Base-by-base conservation (phyloP, 2,797 vertebrate species). In the Microhierax caerulescens region DNA sequence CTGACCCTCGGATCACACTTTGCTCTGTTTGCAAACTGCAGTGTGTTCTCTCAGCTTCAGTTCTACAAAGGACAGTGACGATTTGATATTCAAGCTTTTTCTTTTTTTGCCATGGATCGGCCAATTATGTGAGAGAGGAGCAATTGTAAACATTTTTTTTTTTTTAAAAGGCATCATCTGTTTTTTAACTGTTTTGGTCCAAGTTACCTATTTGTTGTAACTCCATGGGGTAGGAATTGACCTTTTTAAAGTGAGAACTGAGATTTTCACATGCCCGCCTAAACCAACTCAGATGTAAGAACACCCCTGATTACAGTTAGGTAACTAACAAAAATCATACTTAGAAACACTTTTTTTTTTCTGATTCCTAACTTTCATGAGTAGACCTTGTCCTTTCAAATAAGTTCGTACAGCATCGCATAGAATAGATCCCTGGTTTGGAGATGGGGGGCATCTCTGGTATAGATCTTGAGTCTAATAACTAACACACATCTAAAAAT, bases 1-100 rank as follows among this genome's bases (percentile, higher is more conserved):
- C 85, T 54, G 77, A 54, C 5, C 12, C 39, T 21, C 0, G 0
- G 28, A 45, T 85, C 88, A 85, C 36, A 41, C 60, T 91, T 64
- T 85, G 34, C 74, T 90, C 88, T 76, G 36, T 64, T 91, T 93
- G 91, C 74, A 89, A 80, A 77, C 64, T 5, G 1, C 54, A 68
- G 68, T 57, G 50, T 74, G 80, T 85, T 87, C 78, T 85, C 85
- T 77, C 86, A 39, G 59, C 89, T 90, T 92, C 92, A 89, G 70
- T 85, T 85, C 83, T 75, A 90, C 83, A 94, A 94, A 95, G 54
- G 45, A n/a, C 43, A n/a, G 19, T 0, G 5, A 11, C 17, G 51
- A 68, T 91, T 92, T 74, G 83, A 90, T 93, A 92, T 83, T 94
- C 80, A 91, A 87, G 68, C 48, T 72, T 82, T 92, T 93, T 81